Percentiles rank a stretch among this genome's conserved stretches.
These are phyloP conservation scores for Hydraecia micacea DNA, from an alignment of 2,888 invertebrate genomes.

Conservation along the genomic window DNA sequence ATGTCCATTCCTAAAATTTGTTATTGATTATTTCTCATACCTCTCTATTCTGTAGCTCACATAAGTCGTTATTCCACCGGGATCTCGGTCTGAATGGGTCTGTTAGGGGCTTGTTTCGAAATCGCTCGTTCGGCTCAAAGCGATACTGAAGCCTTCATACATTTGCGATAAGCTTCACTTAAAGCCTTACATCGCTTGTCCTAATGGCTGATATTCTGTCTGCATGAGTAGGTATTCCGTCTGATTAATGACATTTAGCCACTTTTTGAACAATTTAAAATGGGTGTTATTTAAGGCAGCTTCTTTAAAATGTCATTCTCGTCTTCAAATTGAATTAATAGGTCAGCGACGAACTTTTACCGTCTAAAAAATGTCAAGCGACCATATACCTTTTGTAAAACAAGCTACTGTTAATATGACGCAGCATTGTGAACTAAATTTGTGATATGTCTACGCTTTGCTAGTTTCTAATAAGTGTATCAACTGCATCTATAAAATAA, in stretches of 20 bases:
- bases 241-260: not conserved
- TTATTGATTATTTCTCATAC: slow-evolving; percentile 23
- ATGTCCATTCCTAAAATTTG: slow-evolving; percentile 1
- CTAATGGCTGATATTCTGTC: slow-evolving; percentile 41
- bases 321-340: no score
- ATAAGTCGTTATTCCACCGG: slow-evolving; percentile 33
- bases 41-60: slow-evolving; percentile 6
- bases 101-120: slow-evolving; percentile 39
- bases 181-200: slow-evolving; percentile 44
- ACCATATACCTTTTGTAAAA: no score
- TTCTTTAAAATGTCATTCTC: no score
- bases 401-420: no score
- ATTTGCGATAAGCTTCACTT: slow-evolving; percentile 61
- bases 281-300: no score
- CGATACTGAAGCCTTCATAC: slow-evolving; percentile 52
- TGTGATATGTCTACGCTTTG: no score
- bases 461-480: no score
- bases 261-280: not conserved
- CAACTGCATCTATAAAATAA: no score
- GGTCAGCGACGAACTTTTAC: no score
- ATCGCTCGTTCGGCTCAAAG: slow-evolving; percentile 54
- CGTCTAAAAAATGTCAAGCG: no score
- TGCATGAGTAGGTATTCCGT: slow-evolving; percentile 17
- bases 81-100: slow-evolving; percentile 31
- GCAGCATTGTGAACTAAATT: no score